Conservation (phyloP, 1,140 invertebrate species). For the Pteromalus puparum region DNA sequence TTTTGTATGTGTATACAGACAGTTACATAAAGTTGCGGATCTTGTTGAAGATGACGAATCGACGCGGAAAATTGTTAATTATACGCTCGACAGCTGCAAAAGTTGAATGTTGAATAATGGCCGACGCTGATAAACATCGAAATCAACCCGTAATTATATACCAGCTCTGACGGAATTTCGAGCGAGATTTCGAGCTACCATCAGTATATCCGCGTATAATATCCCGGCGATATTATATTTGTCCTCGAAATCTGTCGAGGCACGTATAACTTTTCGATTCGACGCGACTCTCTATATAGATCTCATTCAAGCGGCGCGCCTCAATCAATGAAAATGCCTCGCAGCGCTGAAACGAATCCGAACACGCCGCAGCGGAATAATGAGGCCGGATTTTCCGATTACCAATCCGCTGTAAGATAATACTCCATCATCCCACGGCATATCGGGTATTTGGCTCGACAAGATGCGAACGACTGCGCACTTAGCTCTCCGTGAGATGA, state of each 20-base stretch:
- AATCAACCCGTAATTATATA: neutral
- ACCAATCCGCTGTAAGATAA: neutral
- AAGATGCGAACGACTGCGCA: neutral
- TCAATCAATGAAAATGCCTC: neutral
- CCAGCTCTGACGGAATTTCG: neutral
- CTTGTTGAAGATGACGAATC: neutral
- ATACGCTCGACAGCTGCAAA: neutral
- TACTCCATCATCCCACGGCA: neutral
- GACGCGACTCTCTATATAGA: neutral
- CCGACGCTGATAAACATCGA: neutral
- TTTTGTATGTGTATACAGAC: neutral
- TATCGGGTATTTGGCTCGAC: neutral
- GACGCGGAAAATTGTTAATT: neutral
- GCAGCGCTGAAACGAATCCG: neutral
- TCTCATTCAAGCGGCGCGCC: neutral
- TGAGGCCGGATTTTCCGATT: conserved; percentile 1
- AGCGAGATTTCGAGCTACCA: neutral
- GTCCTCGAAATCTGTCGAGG: neutral
- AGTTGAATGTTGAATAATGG: neutral
- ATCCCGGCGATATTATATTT: neutral
- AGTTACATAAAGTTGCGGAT: conserved; percentile 9
- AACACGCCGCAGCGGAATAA: neutral
- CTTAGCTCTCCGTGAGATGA: neutral
- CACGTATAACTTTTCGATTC: neutral
- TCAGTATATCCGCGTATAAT: neutral